Evolutionary conservation across 2,888 invertebrate genomes (phyloP).

Genomic region (Podabrus alpinus): DNA sequence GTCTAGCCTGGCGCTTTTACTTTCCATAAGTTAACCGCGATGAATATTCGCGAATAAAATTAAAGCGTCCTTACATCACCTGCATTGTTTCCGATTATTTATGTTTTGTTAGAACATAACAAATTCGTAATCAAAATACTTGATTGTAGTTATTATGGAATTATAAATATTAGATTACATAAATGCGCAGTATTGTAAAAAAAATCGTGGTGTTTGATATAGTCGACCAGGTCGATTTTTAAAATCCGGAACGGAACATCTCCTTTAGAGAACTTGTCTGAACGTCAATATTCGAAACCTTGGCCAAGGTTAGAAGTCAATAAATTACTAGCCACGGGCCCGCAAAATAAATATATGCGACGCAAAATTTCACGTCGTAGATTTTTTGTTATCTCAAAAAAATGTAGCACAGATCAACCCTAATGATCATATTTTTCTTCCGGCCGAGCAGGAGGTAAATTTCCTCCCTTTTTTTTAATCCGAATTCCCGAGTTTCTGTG

Average conservation of each 20-base stretch:
- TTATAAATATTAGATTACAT: not conserved
- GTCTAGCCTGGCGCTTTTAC: not conserved
- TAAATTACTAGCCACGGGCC: slow-evolving; percentile 14
- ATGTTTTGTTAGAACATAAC: not conserved
- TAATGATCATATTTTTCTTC: not conserved
- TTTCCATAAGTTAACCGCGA: not conserved
- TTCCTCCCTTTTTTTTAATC: too few relatives aligned
- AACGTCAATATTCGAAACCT: slow-evolving; percentile 10
- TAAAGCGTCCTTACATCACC: not conserved
- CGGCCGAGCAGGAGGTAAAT: not conserved
- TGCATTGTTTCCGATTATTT: not conserved
- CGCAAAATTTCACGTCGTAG: not conserved
- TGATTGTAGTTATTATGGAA: not conserved
- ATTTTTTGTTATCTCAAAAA: not conserved
- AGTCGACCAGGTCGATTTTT: not conserved
- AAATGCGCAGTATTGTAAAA: slow-evolving; percentile 2
- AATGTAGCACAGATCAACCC: not conserved
- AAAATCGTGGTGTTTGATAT: not conserved
- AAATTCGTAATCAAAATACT: not conserved
- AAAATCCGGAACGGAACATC: not conserved
- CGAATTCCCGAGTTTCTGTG: not conserved
- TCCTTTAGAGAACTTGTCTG: not conserved
- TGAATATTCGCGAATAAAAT: not conserved
- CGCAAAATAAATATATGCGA: not conserved
- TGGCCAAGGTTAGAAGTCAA: slow-evolving; percentile 22